Percentiles rank a stretch among this genome's conserved stretches.
These are phyloP conservation scores for Geococcyx californianus DNA, from an alignment of 2,113 vertebrate species.

Conservation along the genomic window DNA sequence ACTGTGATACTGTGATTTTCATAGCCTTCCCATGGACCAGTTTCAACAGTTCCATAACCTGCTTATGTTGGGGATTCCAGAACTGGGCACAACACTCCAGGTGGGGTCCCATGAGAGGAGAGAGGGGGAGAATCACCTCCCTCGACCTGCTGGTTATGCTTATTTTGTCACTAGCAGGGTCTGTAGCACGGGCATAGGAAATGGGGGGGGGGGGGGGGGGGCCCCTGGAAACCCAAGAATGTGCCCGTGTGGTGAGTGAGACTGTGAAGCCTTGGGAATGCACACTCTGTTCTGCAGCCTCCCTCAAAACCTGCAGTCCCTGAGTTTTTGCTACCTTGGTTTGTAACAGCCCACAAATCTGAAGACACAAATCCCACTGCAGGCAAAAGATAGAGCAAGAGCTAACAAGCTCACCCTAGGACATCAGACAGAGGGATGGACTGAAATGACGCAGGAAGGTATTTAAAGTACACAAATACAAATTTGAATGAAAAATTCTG, in stretches of 20 bases:
- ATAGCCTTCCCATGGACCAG: no score
- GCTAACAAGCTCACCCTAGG: no score
- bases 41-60: no score
- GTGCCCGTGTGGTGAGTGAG: no score
- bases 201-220: rapidly evolving
- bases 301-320: neutral
- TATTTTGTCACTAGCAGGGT: rapidly evolving
- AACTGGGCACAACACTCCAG: no score
- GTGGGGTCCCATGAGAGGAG: no score
- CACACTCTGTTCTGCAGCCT: rapidly evolving
- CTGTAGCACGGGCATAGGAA: rapidly evolving
- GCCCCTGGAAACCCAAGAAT: rapidly evolving
- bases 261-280: rapidly evolving
- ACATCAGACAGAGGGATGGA: neutral
- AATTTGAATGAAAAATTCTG: neutral
- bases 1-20: no score
- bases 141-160: no score
- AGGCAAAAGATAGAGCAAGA: neutral
- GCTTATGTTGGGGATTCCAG: no score
- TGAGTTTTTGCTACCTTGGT: neutral
- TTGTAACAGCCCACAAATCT: neutral
- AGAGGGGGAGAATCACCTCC: no score
- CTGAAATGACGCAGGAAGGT: neutral
- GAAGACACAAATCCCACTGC: neutral
- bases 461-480: neutral